Evolutionary conservation across 2,797 vertebrate genomes (phyloP).

Genomic region (Sebastes elongatus): DNA sequence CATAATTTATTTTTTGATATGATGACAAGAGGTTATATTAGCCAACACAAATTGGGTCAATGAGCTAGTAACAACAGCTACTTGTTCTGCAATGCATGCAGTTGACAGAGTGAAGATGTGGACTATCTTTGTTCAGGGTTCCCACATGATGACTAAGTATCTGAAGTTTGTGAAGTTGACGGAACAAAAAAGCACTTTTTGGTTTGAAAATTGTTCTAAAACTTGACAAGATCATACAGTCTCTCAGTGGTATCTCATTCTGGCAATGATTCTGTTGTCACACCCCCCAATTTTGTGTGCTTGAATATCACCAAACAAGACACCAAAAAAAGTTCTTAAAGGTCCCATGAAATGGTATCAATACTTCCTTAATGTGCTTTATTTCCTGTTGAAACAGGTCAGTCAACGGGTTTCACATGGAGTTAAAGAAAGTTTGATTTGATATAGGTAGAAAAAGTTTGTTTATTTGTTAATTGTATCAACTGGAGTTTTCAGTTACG

Average conservation of each 20-base stretch:
- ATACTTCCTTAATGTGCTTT: background rate
- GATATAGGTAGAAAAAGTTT: background rate
- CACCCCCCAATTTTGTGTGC: background rate
- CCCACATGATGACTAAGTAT: background rate
- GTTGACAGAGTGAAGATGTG: background rate
- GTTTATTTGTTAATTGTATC: background rate
- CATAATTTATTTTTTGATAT: background rate
- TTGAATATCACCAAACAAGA: background rate
- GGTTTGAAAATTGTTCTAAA: background rate
- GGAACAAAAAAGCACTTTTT: background rate
- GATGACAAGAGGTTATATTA: background rate
- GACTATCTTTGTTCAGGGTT: background rate
- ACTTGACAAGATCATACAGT: background rate
- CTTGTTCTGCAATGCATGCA: background rate
- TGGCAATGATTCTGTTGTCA: too few species aligned
- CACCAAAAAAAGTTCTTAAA: background rate
- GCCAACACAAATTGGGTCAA: background rate
- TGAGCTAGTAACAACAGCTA: background rate
- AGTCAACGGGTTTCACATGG: background rate
- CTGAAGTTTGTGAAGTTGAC: background rate
- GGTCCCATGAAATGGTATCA: background rate
- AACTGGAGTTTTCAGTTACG: background rate
- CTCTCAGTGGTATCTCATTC: background rate
- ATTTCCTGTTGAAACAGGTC: background rate
- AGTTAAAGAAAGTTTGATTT: background rate